A percentile compares a stretch with the other conserved stretches of the same genome.
These are phyloP conservation scores for Microctenopoma lineatum DNA, from an alignment of 2,797 vertebrate species.

Conservation along the genomic window DNA sequence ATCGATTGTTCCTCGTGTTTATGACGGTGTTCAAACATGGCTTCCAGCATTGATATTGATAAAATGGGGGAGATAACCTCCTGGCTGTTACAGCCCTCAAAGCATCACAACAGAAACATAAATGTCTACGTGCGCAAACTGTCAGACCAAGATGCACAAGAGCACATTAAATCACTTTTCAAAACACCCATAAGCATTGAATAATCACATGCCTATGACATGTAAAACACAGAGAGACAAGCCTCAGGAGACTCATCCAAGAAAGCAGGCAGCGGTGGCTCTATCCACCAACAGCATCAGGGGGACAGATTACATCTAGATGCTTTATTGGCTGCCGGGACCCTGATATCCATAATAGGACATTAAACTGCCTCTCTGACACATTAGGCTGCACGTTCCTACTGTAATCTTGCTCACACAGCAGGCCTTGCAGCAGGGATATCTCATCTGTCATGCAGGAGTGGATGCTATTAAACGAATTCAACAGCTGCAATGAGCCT, in stretches of 20 bases:
- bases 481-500: slow-evolving; percentile 36
- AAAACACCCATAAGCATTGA: slow-evolving; percentile 17
- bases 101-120: slow-evolving; percentile 13
- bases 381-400: slow-evolving; percentile 63
- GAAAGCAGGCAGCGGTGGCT: slow-evolving; percentile 29
- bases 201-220: slow-evolving; percentile 27
- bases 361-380: slow-evolving; percentile 67
- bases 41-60: neutral
- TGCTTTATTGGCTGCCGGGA: slow-evolving; percentile 70
- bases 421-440: slow-evolving; percentile 41
- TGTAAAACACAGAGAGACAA: slow-evolving; percentile 41
- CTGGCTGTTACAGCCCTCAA: neutral
- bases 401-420: slow-evolving; percentile 69
- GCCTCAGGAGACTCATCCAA: slow-evolving; percentile 30
- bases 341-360: slow-evolving; percentile 62
- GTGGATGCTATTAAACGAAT: slow-evolving; percentile 31
- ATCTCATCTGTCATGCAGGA: slow-evolving; percentile 45
- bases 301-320: slow-evolving; percentile 70
- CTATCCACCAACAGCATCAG: slow-evolving; percentile 49
- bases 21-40: slow-evolving; percentile 1
- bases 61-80: neutral
- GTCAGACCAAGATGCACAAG: slow-evolving; percentile 15
- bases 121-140: slow-evolving; percentile 23
- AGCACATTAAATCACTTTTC: slow-evolving; percentile 4
- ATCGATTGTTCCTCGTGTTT: neutral